A percentile compares a stretch with the other conserved stretches of the same genome.
phyloP scores from a whole-genome alignment of 2,113 vertebrate species.

The Rhinoptilus africanus region DNA sequence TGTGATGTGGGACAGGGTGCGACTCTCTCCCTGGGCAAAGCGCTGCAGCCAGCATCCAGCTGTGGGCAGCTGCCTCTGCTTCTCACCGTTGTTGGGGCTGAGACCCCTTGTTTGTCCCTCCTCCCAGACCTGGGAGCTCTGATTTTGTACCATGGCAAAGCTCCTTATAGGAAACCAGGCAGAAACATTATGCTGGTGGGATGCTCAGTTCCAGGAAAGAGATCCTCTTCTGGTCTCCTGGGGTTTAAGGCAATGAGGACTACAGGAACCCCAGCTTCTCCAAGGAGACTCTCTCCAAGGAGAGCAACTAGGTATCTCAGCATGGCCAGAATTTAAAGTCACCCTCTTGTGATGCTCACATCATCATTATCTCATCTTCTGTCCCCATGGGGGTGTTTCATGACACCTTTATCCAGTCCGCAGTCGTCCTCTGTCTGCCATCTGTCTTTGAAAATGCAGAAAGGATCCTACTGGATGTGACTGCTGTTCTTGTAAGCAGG shows the following conservation, averaged over 20 bases:
- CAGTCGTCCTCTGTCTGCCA: background rate
- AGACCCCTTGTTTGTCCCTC: background rate
- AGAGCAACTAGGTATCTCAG: background rate
- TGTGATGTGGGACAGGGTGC: background rate
- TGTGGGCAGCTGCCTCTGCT: background rate
- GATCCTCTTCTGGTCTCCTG: background rate
- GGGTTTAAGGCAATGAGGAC: background rate
- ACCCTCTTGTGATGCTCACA: background rate
- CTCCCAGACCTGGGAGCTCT: background rate
- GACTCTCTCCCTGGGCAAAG: background rate
- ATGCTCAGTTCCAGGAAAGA: background rate
- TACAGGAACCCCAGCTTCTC: background rate
- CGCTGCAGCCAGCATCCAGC: background rate
- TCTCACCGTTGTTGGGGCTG: background rate
- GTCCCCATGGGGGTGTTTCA: background rate
- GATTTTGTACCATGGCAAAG: background rate
- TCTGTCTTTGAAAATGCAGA: background rate
- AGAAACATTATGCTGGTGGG: background rate
- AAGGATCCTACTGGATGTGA: background rate
- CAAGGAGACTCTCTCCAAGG: background rate
- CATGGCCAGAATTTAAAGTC: background rate
- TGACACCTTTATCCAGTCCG: background rate
- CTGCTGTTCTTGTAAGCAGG: background rate
- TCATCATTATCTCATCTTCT: background rate
- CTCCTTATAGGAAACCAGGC: background rate